Evolutionary conservation across 1,140 invertebrate species (phyloP).

Genomic region (Calycopis cecrops): DNA sequence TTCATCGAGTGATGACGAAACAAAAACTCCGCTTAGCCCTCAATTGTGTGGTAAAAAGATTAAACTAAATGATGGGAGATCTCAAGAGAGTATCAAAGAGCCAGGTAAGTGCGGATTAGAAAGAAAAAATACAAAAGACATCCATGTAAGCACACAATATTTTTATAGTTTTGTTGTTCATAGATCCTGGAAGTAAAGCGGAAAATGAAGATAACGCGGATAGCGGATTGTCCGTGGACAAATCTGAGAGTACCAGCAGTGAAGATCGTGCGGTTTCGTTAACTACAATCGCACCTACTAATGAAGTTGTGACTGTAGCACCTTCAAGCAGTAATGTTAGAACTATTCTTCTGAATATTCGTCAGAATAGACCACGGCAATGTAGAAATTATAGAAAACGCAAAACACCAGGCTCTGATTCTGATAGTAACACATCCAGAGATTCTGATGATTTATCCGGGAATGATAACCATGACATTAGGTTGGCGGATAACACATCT

Average conservation of each 20-base stretch:
- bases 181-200: conserved; percentile 43
- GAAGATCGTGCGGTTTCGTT: conserved; percentile 41
- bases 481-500: conserved; percentile 19
- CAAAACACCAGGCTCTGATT: conserved; percentile 53
- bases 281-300: conserved; percentile 36
- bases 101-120: conserved; percentile 37
- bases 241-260: conserved; percentile 68
- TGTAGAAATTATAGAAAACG: conserved; percentile 56
- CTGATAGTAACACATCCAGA: conserved; percentile 51
- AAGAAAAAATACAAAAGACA: conserved; percentile 15
- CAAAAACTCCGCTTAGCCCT: conserved; percentile 47
- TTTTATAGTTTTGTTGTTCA: conserved; percentile 35
- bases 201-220: conserved; percentile 64
- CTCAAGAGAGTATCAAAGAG: conserved; percentile 57
- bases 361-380: conserved; percentile 31
- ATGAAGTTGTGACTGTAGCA: conserved; percentile 47
- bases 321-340: conserved; percentile 53
- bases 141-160: conserved; percentile 37
- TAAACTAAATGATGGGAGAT: conserved; percentile 67
- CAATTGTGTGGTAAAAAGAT: conserved; percentile 57
- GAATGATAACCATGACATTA: conserved; percentile 31
- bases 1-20: conserved; percentile 58
- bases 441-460: conserved; percentile 60
- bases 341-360: conserved; percentile 50
- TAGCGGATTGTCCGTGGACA: conserved; percentile 67